Conservation (phyloP, 2,113 vertebrate genomes). For the Hystrix cristata region DNA sequence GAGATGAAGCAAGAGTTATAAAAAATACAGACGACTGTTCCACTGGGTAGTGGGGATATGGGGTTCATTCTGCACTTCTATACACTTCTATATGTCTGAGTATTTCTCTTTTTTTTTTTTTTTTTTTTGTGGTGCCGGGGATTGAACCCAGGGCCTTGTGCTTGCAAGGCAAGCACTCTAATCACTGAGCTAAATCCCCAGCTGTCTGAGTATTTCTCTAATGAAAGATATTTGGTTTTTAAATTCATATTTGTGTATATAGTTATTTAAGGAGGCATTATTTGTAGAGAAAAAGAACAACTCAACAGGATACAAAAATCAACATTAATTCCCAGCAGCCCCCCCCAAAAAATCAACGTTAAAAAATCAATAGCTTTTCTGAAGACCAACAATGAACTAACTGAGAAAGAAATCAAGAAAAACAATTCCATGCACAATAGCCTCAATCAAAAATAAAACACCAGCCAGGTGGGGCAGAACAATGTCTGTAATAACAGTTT, state of each 20-base stretch:
- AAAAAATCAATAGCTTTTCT: background rate
- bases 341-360: background rate
- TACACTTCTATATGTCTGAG: too few relatives aligned
- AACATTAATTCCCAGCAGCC: too few relatives aligned
- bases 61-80: background rate
- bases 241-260: background rate
- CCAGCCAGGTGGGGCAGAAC: background rate
- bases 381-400: background rate
- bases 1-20: background rate
- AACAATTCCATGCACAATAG: background rate
- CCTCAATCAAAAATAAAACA: background rate
- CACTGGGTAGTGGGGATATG: rapidly evolving
- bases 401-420: background rate
- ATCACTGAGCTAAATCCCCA: too few relatives aligned
- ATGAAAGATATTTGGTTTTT: background rate
- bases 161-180: too few relatives aligned
- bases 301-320: background rate
- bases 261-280: constrained; percentile 10
- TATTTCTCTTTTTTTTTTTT: background rate
- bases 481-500: background rate
- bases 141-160: too few relatives aligned
- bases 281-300: background rate
- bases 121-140: too few relatives aligned
- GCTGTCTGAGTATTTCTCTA: background rate
- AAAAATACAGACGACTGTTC: background rate